Conservation (phyloP, 2,113 vertebrate species). For the Takifugu flavidus region DNA sequence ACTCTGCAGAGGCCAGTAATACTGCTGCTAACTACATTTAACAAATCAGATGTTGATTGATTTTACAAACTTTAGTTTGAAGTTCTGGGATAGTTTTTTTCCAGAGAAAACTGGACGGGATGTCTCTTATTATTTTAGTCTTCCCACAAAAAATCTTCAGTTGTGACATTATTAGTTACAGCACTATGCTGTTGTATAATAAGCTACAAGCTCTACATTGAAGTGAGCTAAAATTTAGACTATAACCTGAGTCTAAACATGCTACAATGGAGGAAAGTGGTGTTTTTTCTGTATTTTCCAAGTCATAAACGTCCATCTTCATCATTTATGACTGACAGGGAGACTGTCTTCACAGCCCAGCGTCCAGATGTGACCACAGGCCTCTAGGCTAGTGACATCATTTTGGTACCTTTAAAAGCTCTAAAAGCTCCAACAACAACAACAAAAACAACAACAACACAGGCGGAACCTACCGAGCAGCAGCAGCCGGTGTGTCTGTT, state of each 20-base stretch:
- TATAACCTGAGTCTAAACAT: slow-evolving; percentile 3
- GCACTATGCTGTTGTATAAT: not conserved
- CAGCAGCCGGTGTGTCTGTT: slow-evolving; percentile 91
- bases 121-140: no score
- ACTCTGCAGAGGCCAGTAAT: no score
- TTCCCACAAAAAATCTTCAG: no score
- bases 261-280: not conserved
- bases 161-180: not conserved
- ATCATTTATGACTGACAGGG: slow-evolving; percentile 46
- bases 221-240: no score
- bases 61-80: no score
- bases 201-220: no score
- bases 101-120: no score
- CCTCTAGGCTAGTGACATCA: slow-evolving; percentile 50
- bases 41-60: no score
- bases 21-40: no score
- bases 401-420: slow-evolving; percentile 1
- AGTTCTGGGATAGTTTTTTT: no score
- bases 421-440: not conserved
- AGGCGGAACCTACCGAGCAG: slow-evolving; percentile 83
- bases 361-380: slow-evolving; percentile 55
- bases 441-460: slow-evolving; percentile 34
- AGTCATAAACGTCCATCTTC: slow-evolving; percentile 30
- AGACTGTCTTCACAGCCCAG: slow-evolving; percentile 40
- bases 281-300: no score